Percentiles rank a stretch among this genome's conserved stretches.
These are phyloP conservation scores for Solenodon paradoxus DNA, from an alignment of 2,113 vertebrate genomes.

Conservation along the genomic window DNA sequence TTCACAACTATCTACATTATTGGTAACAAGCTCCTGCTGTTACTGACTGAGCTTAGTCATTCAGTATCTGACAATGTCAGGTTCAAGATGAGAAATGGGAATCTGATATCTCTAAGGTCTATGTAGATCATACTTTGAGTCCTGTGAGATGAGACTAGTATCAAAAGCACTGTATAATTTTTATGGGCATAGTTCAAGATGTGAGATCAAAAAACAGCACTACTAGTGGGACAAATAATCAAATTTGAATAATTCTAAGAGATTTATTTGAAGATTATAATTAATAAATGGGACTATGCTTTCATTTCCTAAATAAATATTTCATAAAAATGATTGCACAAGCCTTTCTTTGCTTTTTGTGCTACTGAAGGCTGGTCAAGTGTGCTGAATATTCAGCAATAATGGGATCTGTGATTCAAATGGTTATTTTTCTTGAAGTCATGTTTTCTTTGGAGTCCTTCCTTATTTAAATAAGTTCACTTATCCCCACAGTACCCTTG, in stretches of 20 bases:
- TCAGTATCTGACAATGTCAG: not conserved
- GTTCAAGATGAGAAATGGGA: not conserved
- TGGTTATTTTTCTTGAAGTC: not conserved
- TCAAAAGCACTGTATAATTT: not conserved
- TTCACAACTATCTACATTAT: too few species aligned
- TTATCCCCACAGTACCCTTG: not conserved
- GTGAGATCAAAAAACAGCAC: not conserved
- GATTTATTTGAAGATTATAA: not conserved
- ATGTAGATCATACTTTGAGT: not conserved
- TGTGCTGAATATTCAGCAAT: not conserved
- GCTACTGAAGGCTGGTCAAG: not conserved
- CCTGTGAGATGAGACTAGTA: rapidly evolving
- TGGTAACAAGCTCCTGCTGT: not conserved
- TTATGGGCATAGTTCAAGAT: not conserved
- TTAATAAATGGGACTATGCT: slow-evolving; percentile 23
- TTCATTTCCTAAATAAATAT: slow-evolving; percentile 55
- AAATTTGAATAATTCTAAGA: not conserved
- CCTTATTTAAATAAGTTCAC: not conserved
- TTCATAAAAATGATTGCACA: not conserved
- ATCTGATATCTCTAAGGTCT: not conserved
- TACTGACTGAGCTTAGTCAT: not conserved
- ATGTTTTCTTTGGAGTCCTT: slow-evolving; percentile 12
- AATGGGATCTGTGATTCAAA: not conserved
- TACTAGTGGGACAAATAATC: not conserved
- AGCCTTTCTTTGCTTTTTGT: not conserved